These are phyloP conservation scores for Staurois parvus DNA, from an alignment of 2,797 vertebrate genomes.

Conservation along the genomic window DNA sequence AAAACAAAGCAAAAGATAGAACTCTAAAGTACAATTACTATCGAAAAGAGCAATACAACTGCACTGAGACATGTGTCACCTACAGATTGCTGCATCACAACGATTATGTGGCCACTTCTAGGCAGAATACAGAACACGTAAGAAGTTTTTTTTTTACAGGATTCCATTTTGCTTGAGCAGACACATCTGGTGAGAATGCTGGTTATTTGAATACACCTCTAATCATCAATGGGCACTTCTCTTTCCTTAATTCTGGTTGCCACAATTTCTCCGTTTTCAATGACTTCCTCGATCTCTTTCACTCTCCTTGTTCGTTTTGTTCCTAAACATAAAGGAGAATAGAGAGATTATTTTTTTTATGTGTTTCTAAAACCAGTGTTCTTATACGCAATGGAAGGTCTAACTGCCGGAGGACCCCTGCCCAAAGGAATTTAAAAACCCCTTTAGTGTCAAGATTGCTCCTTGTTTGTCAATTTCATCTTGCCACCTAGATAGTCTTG, in stretches of 20 bases:
- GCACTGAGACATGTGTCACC: neutral
- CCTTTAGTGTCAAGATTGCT: too few species aligned
- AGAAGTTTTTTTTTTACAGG: neutral
- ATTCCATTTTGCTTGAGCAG: constrained; percentile 42
- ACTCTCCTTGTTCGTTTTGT: constrained; percentile 77
- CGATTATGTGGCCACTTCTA: neutral
- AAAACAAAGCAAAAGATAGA: constrained; percentile 29
- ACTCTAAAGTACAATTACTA: neutral
- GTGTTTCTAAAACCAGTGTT: too few species aligned
- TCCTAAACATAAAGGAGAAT: constrained; percentile 65
- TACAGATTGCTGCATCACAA: neutral
- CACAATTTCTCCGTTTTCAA: constrained; percentile 84
- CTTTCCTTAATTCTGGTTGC: constrained; percentile 73
- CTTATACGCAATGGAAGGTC: too few species aligned
- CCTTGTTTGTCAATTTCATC: too few species aligned
- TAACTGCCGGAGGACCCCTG: too few species aligned
- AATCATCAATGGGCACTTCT: neutral
- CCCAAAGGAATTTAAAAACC: too few species aligned
- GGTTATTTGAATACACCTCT: neutral
- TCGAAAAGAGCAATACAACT: neutral
- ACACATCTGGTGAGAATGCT: neutral
- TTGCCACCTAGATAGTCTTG: too few species aligned
- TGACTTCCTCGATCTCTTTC: constrained; percentile 82
- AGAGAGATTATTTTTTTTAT: neutral
- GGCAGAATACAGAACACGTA: neutral